phyloP scores from a whole-genome alignment of 2,888 invertebrate genomes.

The Hypomecis atomaria region DNA sequence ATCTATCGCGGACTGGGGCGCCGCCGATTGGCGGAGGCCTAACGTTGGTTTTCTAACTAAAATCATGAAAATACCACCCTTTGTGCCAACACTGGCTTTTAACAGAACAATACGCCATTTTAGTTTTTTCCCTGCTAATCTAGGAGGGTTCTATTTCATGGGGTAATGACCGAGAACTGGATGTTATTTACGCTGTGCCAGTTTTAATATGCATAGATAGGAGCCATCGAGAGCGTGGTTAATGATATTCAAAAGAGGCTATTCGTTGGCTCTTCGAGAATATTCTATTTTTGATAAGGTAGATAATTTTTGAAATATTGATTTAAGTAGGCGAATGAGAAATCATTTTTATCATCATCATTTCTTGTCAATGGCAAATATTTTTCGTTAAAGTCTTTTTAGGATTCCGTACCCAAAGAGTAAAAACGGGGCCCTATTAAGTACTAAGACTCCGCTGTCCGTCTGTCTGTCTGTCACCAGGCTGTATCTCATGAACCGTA shows the following conservation, averaged over 20 bases:
- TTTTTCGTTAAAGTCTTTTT: no score
- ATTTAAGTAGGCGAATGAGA: no score
- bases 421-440: no score
- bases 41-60: conserved; percentile 65
- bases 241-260: conserved; percentile 9
- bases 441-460: no score
- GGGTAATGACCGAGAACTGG: conserved; percentile 69
- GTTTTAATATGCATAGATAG: conserved; percentile 35
- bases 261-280: not conserved
- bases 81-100: conserved; percentile 71
- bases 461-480: no score
- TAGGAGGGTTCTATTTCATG: conserved; percentile 64
- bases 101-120: conserved; percentile 76
- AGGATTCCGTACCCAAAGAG: no score
- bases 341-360: no score
- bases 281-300: no score
- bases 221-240: conserved; percentile 5
- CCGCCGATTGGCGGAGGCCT: conserved; percentile 67
- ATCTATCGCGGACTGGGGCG: conserved; percentile 67
- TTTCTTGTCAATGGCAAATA: no score
- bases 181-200: conserved; percentile 51
- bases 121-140: conserved; percentile 72
- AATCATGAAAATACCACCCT: conserved; percentile 74
- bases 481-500: no score
- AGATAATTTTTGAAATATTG: no score